These are phyloP conservation scores for Mongoloraphidia duomilia DNA, from an alignment of 2,888 invertebrate genomes.

Conservation along the genomic window DNA sequence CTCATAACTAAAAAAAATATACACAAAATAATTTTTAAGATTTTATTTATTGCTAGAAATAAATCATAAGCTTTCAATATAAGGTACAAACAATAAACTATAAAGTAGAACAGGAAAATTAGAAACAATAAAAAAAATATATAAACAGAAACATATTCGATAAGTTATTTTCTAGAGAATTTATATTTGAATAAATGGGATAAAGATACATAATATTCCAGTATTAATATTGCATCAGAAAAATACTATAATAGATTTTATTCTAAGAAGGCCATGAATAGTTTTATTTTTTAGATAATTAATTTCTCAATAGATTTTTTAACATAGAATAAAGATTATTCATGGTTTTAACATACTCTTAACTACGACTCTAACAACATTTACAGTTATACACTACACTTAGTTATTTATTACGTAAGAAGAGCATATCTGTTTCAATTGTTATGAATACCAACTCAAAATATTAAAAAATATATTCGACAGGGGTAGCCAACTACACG, in stretches of 20 bases:
- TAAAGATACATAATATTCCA: background rate
- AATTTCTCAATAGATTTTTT: background rate
- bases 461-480: too few species aligned
- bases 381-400: too few species aligned
- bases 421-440: too few species aligned
- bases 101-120: slow-evolving; percentile 1
- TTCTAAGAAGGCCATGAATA: slow-evolving; percentile 1
- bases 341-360: background rate
- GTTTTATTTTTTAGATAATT: background rate
- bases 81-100: background rate
- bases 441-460: too few species aligned
- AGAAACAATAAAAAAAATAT: slow-evolving; percentile 1
- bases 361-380: background rate
- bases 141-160: background rate
- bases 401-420: too few species aligned
- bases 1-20: background rate
- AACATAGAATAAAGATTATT: background rate
- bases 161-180: background rate
- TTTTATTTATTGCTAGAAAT: background rate
- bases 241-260: slow-evolving; percentile 2
- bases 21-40: background rate
- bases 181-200: background rate
- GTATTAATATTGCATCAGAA: slow-evolving; percentile 2
- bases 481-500: too few species aligned
- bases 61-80: background rate